Evolutionary conservation across 2,797 vertebrate genomes (phyloP), one percentile per base, ranked within the genome.

Genomic region (Eidolon dupreanum): DNA sequence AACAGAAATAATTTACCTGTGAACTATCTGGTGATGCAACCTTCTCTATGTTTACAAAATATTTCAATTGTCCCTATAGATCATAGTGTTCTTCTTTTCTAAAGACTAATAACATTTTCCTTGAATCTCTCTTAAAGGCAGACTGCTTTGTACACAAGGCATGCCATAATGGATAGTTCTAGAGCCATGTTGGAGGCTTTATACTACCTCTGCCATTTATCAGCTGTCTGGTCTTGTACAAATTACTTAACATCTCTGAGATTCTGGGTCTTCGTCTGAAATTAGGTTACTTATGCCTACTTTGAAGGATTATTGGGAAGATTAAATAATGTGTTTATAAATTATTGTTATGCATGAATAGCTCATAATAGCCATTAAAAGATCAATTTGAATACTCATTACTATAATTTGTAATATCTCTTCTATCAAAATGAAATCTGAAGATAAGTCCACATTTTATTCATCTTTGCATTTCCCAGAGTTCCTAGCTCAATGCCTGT

Each of bases 1-100:
- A 77, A 92, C 33, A 71, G 10, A 96, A 96, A 94, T 78, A 85
- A 91, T 89, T 63, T 88, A 31, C 49, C 19, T 88, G 11, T 68
- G 70, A 88, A 49, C 9, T 73, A 61, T 33, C 78, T 71, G 41
- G 38, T 65, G 71, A 71, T 66, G 0, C 8, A 87, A 46, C 6
- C 4, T 85, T 84, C 38, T 93, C 78, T 59, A 66, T 79, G 12
- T 95, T 94, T 90, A 77, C 15, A 65, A 87, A 92, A 77, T 73
- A 74, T 38, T 82, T 78, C 63, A 6, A 2, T 46, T 31, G 17
- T 86, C 12, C 15, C 7, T 81, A 24, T 38, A 70, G 15, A 61
- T 81, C 46, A 51, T 59, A 41, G 2, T 75, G 6, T 61, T 88
- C 2, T 43, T n/a, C 49, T 73, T 91, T 65, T 94, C 74, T 66